These are phyloP conservation scores for Bryconaethiops microstoma DNA, from an alignment of 2,797 vertebrate species.

Conservation along the genomic window DNA sequence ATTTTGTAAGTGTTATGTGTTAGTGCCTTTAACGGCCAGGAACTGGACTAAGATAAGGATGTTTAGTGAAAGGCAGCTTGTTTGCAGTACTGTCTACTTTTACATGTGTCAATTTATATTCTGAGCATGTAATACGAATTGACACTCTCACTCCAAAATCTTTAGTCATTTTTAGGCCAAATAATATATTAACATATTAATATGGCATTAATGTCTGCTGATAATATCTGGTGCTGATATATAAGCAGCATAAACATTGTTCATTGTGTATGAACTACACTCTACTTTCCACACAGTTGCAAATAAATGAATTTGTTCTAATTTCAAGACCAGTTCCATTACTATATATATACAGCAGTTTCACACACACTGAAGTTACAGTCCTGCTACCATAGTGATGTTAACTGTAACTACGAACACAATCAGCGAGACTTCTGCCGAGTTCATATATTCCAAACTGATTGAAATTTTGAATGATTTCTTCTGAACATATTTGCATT, in stretches of 20 bases:
- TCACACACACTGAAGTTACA: too few relatives aligned
- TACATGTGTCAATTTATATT: neutral
- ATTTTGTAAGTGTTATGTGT: neutral
- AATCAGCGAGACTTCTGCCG: neutral
- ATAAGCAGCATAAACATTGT: neutral
- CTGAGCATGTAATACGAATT: neutral
- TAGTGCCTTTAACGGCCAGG: constrained; percentile 7
- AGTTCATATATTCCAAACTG: neutral
- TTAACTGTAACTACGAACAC: neutral
- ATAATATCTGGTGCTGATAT: neutral
- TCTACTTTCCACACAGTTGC: neutral
- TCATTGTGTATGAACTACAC: neutral
- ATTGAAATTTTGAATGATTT: neutral
- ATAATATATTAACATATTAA: constrained; percentile 8
- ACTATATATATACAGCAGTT: neutral
- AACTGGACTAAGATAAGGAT: neutral
- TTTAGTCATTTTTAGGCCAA: constrained; percentile 11
- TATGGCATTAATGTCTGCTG: neutral
- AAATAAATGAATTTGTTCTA: neutral
- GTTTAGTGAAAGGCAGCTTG: constrained; percentile 33
- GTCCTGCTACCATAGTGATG: neutral
- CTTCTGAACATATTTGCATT: too few relatives aligned
- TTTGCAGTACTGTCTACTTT: constrained; percentile 17
- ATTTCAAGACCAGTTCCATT: neutral
- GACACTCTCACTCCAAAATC: neutral